Conservation (phyloP, 2,888 invertebrate species). For the Nowickia ferox region DNA sequence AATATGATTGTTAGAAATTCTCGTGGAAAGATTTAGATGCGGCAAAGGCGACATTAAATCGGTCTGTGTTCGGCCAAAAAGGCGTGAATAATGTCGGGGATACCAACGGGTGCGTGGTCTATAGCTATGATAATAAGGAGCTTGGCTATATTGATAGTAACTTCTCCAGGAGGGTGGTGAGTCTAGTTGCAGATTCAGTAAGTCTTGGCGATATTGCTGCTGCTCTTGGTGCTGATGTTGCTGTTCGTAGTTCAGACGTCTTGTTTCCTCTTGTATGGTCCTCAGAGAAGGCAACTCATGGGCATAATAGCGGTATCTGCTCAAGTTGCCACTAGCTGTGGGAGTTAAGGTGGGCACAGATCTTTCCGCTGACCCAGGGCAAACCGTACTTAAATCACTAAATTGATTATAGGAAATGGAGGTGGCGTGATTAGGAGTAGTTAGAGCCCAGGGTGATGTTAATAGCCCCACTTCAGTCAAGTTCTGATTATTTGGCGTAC, state of each 20-base stretch:
- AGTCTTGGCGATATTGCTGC: conserved; percentile 75
- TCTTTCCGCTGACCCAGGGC: conserved; percentile 90
- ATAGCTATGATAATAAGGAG: conserved; percentile 82
- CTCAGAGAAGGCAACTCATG: conserved; percentile 89
- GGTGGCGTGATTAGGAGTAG: conserved; percentile 78
- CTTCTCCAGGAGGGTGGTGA: conserved; percentile 85
- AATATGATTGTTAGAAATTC: conserved; percentile 71
- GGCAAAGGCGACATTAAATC: conserved; percentile 87
- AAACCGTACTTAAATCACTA: conserved; percentile 94
- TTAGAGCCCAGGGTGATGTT: conserved; percentile 87
- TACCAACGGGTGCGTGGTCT: conserved; percentile 87
- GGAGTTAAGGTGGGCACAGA: conserved; percentile 88
- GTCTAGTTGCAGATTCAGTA: conserved; percentile 87
- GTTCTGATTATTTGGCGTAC: conserved; percentile 80
- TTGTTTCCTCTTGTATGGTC: conserved; percentile 89
- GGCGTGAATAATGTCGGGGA: conserved; percentile 87
- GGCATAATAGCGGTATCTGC: conserved; percentile 85
- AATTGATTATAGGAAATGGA: conserved; percentile 85
- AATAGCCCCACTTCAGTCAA: conserved; percentile 79
- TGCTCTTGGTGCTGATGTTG: conserved; percentile 73
- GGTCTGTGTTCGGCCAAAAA: conserved; percentile 87
- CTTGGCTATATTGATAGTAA: conserved; percentile 82
- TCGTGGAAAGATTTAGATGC: conserved; percentile 83
- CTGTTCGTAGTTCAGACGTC: conserved; percentile 82
- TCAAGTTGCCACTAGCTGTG: conserved; percentile 85